Conservation (phyloP, 2,113 vertebrate species). For the Bos taurus region DNA sequence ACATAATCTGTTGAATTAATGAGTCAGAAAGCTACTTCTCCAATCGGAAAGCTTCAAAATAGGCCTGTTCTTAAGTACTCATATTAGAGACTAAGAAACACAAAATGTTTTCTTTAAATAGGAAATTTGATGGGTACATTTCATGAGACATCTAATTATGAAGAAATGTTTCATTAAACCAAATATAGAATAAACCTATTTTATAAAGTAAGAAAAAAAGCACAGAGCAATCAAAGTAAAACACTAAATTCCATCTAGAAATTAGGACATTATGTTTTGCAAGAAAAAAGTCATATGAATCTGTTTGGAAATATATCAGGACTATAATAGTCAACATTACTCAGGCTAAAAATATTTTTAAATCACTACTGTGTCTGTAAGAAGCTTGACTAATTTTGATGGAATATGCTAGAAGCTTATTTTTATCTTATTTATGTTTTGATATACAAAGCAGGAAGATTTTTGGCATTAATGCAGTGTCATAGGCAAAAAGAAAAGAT, state of each 20-base stretch:
- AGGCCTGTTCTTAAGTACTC: conserved; percentile 25
- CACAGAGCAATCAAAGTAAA: conserved; percentile 27
- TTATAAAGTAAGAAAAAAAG: conserved; percentile 39
- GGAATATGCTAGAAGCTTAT: conserved; percentile 2
- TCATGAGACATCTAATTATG: conserved; percentile 44
- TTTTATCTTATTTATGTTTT: conserved; percentile 58
- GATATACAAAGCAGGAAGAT: conserved; percentile 37
- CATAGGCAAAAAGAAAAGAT: neutral
- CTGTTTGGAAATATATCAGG: conserved; percentile 58
- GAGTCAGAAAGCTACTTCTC: neutral
- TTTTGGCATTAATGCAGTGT: conserved; percentile 18
- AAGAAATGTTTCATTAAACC: conserved; percentile 65
- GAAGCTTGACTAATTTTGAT: conserved; percentile 25
- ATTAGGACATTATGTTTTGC: conserved; percentile 50
- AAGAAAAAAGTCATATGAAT: conserved; percentile 55
- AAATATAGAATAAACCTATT: conserved; percentile 43
- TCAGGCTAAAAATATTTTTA: conserved; percentile 54
- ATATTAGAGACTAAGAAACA: conserved; percentile 32
- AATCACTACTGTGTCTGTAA: conserved; percentile 54
- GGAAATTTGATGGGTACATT: conserved; percentile 54
- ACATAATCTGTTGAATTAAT: conserved; percentile 45
- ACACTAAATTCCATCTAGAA: conserved; percentile 53
- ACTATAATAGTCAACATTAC: conserved; percentile 50
- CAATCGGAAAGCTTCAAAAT: conserved; percentile 5
- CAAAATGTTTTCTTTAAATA: conserved; percentile 59